phyloP scores from a whole-genome alignment of 2,797 vertebrate genomes.

The Potorous gilbertii region DNA sequence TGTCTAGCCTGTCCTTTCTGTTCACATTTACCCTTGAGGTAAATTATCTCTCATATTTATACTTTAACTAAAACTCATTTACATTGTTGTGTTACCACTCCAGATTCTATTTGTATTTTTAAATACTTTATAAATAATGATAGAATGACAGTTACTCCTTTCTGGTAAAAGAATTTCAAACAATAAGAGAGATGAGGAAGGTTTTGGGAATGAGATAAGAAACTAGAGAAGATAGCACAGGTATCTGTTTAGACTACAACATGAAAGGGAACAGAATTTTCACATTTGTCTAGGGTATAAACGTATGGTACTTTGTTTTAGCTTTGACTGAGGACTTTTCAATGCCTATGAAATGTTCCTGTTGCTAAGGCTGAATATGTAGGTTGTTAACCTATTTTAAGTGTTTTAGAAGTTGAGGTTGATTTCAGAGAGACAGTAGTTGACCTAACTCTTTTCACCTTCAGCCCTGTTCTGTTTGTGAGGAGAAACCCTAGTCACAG shows the following conservation, averaged over 20 bases:
- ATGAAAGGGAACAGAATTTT: neutral
- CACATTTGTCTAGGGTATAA: neutral
- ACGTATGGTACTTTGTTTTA: neutral
- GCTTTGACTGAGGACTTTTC: neutral
- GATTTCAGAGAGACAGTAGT: neutral
- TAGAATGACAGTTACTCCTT: constrained; percentile 31
- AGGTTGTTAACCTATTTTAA: neutral
- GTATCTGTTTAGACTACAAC: neutral
- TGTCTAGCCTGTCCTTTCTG: neutral
- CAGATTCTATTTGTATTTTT: neutral
- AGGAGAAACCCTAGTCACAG: neutral
- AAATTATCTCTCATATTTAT: neutral
- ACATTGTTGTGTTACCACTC: neutral
- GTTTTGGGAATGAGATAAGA: neutral
- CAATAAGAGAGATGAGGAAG: neutral
- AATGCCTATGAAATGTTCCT: neutral
- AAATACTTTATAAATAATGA: constrained; percentile 50
- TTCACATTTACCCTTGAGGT: neutral
- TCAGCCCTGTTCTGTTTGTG: neutral
- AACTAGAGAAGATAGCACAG: neutral
- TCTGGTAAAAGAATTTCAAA: constrained; percentile 47
- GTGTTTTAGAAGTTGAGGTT: neutral
- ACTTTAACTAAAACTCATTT: neutral
- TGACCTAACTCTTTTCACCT: neutral
- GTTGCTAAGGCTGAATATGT: neutral